phyloP scores from a whole-genome alignment of 2,888 invertebrate species.

The Bombylius major region DNA sequence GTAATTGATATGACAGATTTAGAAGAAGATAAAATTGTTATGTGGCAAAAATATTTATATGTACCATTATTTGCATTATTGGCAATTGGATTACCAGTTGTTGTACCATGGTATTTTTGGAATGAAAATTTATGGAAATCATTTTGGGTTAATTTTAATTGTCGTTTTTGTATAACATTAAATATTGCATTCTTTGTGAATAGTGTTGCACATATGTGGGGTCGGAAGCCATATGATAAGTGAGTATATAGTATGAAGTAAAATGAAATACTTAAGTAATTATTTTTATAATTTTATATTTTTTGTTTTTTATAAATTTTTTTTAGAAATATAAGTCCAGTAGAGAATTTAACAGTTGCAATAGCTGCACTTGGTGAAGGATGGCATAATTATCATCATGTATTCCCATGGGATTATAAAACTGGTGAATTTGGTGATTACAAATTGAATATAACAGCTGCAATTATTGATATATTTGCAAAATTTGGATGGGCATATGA shows the following conservation, averaged over 20 bases:
- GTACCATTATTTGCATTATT: slow-evolving; percentile 58
- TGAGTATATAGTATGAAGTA: slow-evolving; percentile 27
- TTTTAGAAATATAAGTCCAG: slow-evolving; percentile 54
- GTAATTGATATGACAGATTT: slow-evolving; percentile 59
- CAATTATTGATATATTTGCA: slow-evolving; percentile 68
- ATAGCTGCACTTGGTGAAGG: slow-evolving; percentile 66
- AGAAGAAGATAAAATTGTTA: slow-evolving; percentile 57
- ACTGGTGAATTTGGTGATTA: slow-evolving; percentile 54
- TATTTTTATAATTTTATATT: slow-evolving; percentile 2
- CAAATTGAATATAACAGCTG: slow-evolving; percentile 59
- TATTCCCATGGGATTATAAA: slow-evolving; percentile 55
- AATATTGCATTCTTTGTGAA: slow-evolving; percentile 94
- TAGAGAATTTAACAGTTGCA: slow-evolving; percentile 60
- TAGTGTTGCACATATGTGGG: slow-evolving; percentile 87
- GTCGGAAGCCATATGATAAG: slow-evolving; percentile 85
- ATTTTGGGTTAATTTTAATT: slow-evolving; percentile 72
- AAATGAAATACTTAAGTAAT: not conserved
- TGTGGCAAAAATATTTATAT: slow-evolving; percentile 64
- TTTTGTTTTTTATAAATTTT: slow-evolving; percentile 9
- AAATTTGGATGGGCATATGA: slow-evolving; percentile 73
- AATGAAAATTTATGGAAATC: slow-evolving; percentile 62
- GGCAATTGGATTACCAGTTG: slow-evolving; percentile 54
- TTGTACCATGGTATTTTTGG: slow-evolving; percentile 75
- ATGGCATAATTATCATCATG: slow-evolving; percentile 77
- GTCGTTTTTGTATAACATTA: slow-evolving; percentile 70